A percentile compares a stretch with the other conserved stretches of the same genome.
Conservation (phyloP, 1,140 invertebrate species). For the Hydropsyche tenuis region DNA sequence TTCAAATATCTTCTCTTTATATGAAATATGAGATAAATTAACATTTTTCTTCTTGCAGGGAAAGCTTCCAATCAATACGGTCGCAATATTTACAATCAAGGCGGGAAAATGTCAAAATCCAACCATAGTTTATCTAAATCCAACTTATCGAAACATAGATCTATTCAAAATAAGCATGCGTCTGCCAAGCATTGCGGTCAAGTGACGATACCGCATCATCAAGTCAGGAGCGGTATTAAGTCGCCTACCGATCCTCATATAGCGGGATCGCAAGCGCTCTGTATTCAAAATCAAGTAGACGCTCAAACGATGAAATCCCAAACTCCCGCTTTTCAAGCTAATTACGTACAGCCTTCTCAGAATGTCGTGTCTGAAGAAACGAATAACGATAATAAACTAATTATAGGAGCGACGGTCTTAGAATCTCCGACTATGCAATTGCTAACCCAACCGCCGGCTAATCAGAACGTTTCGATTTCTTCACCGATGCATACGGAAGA, state of each 20-base stretch:
- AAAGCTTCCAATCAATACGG: slow-evolving; percentile 43
- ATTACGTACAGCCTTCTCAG: slow-evolving; percentile 59
- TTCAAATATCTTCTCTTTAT: slow-evolving; percentile 24
- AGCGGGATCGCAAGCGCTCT: slow-evolving; percentile 44
- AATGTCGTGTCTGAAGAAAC: slow-evolving; percentile 55
- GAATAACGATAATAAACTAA: slow-evolving; percentile 56
- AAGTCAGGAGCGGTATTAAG: slow-evolving; percentile 48
- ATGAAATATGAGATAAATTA: background rate
- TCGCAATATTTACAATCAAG: slow-evolving; percentile 41
- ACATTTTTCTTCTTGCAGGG: slow-evolving; percentile 33
- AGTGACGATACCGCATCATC: slow-evolving; percentile 46
- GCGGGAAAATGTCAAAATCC: slow-evolving; percentile 43
- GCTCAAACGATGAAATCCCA: slow-evolving; percentile 42
- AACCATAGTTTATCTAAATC: slow-evolving; percentile 45
- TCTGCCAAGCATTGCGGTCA: slow-evolving; percentile 40
- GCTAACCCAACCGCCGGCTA: slow-evolving; percentile 55
- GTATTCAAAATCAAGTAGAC: slow-evolving; percentile 43
- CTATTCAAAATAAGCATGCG: slow-evolving; percentile 40
- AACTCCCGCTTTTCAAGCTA: slow-evolving; percentile 56
- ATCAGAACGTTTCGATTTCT: slow-evolving; percentile 55
- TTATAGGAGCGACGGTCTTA: slow-evolving; percentile 53
- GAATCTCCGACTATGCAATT: slow-evolving; percentile 59
- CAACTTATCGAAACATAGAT: slow-evolving; percentile 43
- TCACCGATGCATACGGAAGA: slow-evolving; percentile 54
- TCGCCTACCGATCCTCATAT: slow-evolving; percentile 47